Evolutionary conservation across 2,797 vertebrate species (phyloP).

Genomic region (Pampus argenteus): DNA sequence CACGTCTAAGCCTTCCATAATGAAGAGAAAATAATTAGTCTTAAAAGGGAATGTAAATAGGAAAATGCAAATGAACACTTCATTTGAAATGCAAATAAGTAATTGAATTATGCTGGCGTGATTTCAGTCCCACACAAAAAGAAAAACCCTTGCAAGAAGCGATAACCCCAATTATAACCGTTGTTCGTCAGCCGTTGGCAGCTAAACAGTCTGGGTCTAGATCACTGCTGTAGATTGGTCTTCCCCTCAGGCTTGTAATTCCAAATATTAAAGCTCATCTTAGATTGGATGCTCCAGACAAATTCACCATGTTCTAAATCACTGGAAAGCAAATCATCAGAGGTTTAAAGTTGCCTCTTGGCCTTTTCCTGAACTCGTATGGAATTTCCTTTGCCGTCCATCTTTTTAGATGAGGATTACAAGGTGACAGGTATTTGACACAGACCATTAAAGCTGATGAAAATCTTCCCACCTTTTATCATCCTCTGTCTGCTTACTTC

Average conservation of each 20-base stretch:
- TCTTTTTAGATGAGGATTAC: constrained; percentile 27
- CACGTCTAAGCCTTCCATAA: constrained; percentile 62
- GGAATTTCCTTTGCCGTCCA: constrained; percentile 19
- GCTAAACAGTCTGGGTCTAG: constrained; percentile 51
- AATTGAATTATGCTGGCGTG: constrained; percentile 80
- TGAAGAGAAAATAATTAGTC: constrained; percentile 81
- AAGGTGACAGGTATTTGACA: constrained; percentile 45
- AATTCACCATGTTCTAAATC: constrained; percentile 26
- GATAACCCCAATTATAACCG: constrained; percentile 79
- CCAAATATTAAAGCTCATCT: constrained; percentile 57
- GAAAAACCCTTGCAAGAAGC: constrained; percentile 64
- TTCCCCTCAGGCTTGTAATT: constrained; percentile 47
- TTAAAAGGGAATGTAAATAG: constrained; percentile 73
- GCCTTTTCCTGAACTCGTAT: constrained; percentile 22
- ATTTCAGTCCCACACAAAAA: constrained; percentile 70
- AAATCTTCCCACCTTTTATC: constrained; percentile 25
- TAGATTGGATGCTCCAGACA: constrained; percentile 26
- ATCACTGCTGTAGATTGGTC: constrained; percentile 49
- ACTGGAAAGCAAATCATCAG: constrained; percentile 16
- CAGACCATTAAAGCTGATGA: constrained; percentile 21
- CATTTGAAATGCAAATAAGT: constrained; percentile 85
- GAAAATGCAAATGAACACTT: constrained; percentile 82
- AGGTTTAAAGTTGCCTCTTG: constrained; percentile 40
- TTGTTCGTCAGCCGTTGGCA: constrained; percentile 57
- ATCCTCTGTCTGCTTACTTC: constrained; percentile 16